Percentiles rank a stretch among this genome's conserved stretches.
phyloP scores from a whole-genome alignment of 2,113 vertebrate species.

The Illadopsis cleaveri region DNA sequence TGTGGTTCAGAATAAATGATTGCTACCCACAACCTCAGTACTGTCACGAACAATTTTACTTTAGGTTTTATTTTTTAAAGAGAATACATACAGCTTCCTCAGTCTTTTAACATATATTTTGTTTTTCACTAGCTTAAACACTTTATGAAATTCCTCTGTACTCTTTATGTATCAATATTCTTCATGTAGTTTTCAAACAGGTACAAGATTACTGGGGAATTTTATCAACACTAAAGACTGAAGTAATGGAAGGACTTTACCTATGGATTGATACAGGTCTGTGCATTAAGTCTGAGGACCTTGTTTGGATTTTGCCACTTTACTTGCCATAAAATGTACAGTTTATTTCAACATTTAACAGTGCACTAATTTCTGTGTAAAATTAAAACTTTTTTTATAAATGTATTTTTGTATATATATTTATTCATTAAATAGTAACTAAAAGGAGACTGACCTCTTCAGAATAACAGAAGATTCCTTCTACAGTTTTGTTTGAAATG shows the following conservation, averaged over 20 bases:
- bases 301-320: neutral
- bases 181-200: neutral
- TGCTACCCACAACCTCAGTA: neutral
- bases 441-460: neutral
- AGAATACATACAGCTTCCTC: neutral
- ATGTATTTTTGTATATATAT: neutral
- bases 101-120: neutral
- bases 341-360: neutral
- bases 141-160: neutral
- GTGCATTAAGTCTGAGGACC: neutral
- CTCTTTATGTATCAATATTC: neutral
- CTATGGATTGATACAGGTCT: neutral
- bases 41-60: neutral
- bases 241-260: neutral
- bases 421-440: neutral
- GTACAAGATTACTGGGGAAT: neutral
- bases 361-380: neutral
- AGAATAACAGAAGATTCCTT: neutral
- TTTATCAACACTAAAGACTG: neutral
- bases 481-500: neutral
- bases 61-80: neutral
- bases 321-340: neutral
- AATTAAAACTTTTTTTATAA: neutral
- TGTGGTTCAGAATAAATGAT: neutral
- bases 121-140: neutral